A percentile compares a stretch with the other conserved stretches of the same genome.
Evolutionary conservation across 2,113 vertebrate genomes (phyloP).

Genomic region (Ovis canadensis): DNA sequence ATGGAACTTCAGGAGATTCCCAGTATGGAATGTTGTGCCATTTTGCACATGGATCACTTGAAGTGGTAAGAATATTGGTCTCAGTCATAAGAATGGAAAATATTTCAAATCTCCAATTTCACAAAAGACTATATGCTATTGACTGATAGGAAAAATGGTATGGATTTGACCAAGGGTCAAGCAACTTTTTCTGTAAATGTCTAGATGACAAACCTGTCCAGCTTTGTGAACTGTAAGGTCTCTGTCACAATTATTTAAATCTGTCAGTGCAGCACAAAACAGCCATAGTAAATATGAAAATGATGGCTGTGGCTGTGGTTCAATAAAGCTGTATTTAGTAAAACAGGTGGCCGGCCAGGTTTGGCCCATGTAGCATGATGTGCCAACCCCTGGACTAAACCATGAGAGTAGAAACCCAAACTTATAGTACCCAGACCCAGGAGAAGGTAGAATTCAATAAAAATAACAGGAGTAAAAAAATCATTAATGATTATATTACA

Average conservation of each 20-base stretch:
- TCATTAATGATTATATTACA: neutral
- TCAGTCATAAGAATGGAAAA: neutral
- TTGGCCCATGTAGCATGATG: neutral
- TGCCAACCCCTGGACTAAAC: neutral
- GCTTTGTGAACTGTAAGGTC: neutral
- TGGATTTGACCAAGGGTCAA: neutral
- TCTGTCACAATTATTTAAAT: neutral
- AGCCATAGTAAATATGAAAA: neutral
- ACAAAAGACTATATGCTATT: neutral
- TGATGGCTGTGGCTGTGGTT: neutral
- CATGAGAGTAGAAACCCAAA: neutral
- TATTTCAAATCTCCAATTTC: neutral
- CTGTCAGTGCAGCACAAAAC: neutral
- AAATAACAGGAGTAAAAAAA: neutral
- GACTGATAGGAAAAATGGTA: neutral
- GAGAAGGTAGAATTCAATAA: neutral
- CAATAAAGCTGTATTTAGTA: neutral
- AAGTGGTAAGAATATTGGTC: neutral
- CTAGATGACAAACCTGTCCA: neutral
- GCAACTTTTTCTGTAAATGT: neutral
- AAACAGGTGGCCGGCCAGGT: neutral
- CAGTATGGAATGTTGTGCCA: neutral
- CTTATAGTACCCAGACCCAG: neutral
- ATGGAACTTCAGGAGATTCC: neutral
- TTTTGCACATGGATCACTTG: neutral